Evolutionary conservation across 2,888 invertebrate genomes (phyloP).

Genomic region (Pammene fasciana): DNA sequence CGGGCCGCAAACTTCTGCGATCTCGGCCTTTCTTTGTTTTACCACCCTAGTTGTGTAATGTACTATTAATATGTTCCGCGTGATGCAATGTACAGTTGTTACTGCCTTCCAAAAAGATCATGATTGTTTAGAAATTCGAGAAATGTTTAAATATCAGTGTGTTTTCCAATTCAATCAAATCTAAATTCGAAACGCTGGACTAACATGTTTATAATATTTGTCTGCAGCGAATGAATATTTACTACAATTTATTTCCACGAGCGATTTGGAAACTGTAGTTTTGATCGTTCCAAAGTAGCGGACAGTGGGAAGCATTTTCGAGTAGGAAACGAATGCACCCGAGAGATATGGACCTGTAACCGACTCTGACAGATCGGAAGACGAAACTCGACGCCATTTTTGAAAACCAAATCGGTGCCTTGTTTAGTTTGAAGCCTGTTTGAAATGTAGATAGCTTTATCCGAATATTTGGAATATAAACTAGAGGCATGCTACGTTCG

Average conservation of each 20-base stretch:
- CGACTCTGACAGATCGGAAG: background rate
- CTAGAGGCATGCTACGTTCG: background rate
- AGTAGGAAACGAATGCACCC: background rate
- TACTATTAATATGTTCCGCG: too few relatives aligned
- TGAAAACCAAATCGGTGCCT: background rate
- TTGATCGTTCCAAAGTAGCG: background rate
- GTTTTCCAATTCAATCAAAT: background rate
- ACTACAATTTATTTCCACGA: background rate
- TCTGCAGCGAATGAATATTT: background rate
- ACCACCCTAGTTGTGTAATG: too few relatives aligned
- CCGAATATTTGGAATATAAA: background rate
- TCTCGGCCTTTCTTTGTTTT: too few relatives aligned
- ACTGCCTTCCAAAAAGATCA: too few relatives aligned
- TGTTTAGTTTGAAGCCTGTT: background rate
- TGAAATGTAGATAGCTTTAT: background rate
- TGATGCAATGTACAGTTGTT: too few relatives aligned
- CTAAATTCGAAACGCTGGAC: background rate
- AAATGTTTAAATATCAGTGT: too few relatives aligned
- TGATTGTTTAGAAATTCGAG: too few relatives aligned
- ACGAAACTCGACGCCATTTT: background rate
- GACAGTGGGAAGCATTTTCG: background rate
- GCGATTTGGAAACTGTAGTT: background rate
- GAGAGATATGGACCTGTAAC: background rate
- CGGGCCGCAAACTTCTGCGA: too few relatives aligned
- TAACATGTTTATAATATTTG: background rate